These are phyloP conservation scores for Drosophila tripunctata DNA, from an alignment of 2,888 invertebrate genomes.

Conservation along the genomic window DNA sequence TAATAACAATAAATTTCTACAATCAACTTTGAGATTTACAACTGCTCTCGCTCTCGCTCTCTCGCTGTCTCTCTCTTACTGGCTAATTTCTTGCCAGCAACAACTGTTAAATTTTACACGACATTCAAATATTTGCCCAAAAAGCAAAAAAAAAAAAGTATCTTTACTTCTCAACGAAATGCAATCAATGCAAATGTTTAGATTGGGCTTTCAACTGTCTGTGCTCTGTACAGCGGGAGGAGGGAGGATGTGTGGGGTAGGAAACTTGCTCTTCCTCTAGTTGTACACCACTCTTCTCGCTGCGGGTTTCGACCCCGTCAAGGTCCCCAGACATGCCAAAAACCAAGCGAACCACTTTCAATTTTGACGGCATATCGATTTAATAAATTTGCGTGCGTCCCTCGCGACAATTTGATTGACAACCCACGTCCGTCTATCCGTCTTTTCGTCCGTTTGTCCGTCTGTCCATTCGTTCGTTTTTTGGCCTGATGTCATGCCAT, in stretches of 20 bases:
- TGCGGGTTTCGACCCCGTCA: constrained; percentile 47
- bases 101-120: constrained; percentile 76
- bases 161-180: constrained; percentile 52
- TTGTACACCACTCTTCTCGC: background rate
- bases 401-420: constrained; percentile 77
- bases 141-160: constrained; percentile 24
- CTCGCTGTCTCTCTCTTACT: constrained; percentile 13
- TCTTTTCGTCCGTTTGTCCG: background rate
- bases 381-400: constrained; percentile 76
- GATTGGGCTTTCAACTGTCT: constrained; percentile 62
- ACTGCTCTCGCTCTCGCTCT: background rate
- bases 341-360: constrained; percentile 67
- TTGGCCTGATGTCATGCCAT: constrained; percentile 12
- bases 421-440: constrained; percentile 38
- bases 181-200: constrained; percentile 80
- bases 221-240: too few relatives aligned
- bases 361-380: constrained; percentile 79
- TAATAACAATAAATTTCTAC: constrained; percentile 79
- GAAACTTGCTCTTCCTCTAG: background rate
- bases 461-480: background rate
- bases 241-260: too few relatives aligned
- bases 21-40: constrained; percentile 34
- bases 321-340: constrained; percentile 62
- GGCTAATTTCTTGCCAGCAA: constrained; percentile 51
- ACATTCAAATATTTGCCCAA: constrained; percentile 67